A percentile compares a stretch with the other conserved stretches of the same genome.
These are phyloP conservation scores for Bombus ignitus DNA, from an alignment of 1,140 invertebrate species.

Conservation along the genomic window DNA sequence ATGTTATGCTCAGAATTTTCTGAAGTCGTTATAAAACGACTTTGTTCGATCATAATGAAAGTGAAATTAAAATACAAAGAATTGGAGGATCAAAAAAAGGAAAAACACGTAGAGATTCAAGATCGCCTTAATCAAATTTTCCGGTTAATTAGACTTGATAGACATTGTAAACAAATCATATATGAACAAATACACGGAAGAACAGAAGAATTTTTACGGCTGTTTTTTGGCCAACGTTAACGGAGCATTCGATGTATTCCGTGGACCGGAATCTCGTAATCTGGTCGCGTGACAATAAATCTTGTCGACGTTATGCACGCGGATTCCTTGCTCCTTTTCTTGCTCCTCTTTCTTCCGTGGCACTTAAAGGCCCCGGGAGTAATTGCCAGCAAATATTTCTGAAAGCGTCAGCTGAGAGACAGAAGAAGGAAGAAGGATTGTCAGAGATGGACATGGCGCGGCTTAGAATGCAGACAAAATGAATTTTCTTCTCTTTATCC, in stretches of 20 bases:
- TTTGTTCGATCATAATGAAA: no score
- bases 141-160: neutral
- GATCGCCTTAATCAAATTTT: neutral
- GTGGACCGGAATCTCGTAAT: conserved; percentile 49
- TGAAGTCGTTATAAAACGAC: no score
- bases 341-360: conserved; percentile 52
- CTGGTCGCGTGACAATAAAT: conserved; percentile 59
- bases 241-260: conserved; percentile 44
- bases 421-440: conserved; percentile 34
- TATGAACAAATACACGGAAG: neutral
- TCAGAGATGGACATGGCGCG: conserved; percentile 22
- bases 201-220: neutral
- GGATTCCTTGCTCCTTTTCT: conserved; percentile 56
- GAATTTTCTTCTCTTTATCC: conserved; percentile 9
- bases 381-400: conserved; percentile 63
- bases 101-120: no score
- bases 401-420: conserved; percentile 56
- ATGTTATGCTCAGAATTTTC: no score
- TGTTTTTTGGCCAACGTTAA: conserved; percentile 10
- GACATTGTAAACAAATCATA: neutral
- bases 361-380: conserved; percentile 40
- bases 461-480: conserved; percentile 5
- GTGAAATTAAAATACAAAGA: no score
- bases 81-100: neutral
- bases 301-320: conserved; percentile 57